These are phyloP conservation scores for Halcyon leucocephala DNA, from an alignment of 2,797 vertebrate genomes.

Conservation along the genomic window DNA sequence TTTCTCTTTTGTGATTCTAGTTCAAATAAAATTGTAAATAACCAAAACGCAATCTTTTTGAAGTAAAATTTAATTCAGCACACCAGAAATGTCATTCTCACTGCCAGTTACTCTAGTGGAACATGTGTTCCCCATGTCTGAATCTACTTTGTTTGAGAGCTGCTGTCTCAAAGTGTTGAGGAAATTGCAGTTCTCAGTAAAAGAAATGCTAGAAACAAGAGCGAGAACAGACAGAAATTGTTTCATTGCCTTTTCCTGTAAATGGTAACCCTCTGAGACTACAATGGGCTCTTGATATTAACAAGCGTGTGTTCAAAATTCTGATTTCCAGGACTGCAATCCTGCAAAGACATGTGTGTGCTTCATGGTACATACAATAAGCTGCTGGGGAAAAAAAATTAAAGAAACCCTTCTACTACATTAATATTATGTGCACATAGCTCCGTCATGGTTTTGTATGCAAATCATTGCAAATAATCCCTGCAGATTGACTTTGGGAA, in stretches of 20 bases:
- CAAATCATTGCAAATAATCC: neutral
- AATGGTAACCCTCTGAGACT: neutral
- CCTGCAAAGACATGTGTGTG: neutral
- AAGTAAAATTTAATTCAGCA: neutral
- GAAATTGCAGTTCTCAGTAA: neutral
- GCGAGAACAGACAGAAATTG: neutral
- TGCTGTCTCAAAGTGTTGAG: neutral
- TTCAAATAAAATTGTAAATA: conserved; percentile 30
- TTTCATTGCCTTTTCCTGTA: neutral
- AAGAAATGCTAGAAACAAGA: neutral
- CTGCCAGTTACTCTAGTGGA: neutral
- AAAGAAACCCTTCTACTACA: neutral
- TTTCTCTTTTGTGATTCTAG: neutral
- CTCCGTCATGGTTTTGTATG: neutral
- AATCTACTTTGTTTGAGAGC: conserved; percentile 12
- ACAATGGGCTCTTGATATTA: neutral
- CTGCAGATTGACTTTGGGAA: neutral
- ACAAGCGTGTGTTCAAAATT: neutral
- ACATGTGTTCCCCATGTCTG: neutral
- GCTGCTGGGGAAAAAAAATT: neutral
- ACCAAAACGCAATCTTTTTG: conserved; percentile 1
- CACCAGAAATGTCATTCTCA: conserved; percentile 23
- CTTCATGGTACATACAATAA: neutral
- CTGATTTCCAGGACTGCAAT: neutral
- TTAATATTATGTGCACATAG: neutral